Conservation (phyloP, 2,113 vertebrate genomes). For the Coreoperca whiteheadi region DNA sequence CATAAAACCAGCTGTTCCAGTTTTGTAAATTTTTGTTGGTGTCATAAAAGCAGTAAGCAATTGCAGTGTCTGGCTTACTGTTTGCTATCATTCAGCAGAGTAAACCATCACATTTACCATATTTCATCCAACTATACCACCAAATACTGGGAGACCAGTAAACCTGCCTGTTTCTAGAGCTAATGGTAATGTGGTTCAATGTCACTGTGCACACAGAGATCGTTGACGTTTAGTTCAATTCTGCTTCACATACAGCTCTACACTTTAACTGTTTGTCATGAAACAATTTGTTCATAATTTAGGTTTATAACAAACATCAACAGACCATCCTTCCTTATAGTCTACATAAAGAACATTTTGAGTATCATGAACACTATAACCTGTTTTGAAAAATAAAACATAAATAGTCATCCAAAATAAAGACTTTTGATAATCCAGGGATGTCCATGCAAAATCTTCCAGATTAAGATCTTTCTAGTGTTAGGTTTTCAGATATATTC, state of each 20-base stretch:
- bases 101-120: constrained; percentile 7
- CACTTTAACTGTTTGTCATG: background rate
- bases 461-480: background rate
- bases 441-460: background rate
- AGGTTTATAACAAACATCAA: too few species aligned
- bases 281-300: too few species aligned
- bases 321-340: too few species aligned
- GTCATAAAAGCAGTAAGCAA: constrained; percentile 32
- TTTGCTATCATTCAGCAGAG: constrained; percentile 30
- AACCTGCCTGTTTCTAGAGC: background rate
- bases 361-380: too few species aligned
- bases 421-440: background rate
- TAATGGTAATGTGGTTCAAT: background rate
- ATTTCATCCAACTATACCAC: background rate
- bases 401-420: background rate
- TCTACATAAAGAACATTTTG: too few species aligned
- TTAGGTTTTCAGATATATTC: background rate
- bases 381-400: background rate
- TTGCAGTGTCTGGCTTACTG: constrained; percentile 19
- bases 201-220: background rate
- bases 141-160: background rate
- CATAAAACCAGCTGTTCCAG: constrained; percentile 60
- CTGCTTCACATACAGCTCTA: background rate
- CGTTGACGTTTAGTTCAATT: background rate
- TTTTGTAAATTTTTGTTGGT: constrained; percentile 49